These are phyloP conservation scores for Hartigia nigra DNA, from an alignment of 2,888 invertebrate species.

Conservation along the genomic window DNA sequence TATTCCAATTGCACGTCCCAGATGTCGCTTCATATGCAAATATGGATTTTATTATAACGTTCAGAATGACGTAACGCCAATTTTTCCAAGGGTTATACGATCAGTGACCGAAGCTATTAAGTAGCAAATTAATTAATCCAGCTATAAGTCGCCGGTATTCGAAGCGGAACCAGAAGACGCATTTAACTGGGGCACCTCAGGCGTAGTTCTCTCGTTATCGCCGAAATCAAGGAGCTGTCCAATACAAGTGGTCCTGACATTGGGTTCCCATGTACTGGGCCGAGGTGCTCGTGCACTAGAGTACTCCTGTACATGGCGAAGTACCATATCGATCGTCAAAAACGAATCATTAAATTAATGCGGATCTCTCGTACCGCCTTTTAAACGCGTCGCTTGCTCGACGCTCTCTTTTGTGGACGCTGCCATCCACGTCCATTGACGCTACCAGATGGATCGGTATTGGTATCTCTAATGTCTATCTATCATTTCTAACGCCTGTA, in stretches of 20 bases:
- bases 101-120: neutral
- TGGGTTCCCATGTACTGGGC: neutral
- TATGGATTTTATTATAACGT: neutral
- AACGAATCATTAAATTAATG: conserved; percentile 23
- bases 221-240: neutral
- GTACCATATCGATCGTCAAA: conserved; percentile 14
- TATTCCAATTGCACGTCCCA: neutral
- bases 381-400: neutral
- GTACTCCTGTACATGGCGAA: neutral
- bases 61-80: no score
- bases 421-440: neutral
- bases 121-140: neutral
- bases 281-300: neutral
- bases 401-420: neutral
- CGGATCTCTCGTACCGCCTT: conserved; percentile 7
- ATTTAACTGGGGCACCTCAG: neutral
- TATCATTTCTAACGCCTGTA: neutral
- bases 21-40: neutral
- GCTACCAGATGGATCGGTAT: neutral
- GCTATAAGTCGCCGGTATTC: neutral
- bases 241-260: neutral
- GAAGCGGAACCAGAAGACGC: neutral
- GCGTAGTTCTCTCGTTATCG: neutral
- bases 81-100: no score
- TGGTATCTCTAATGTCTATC: conserved; percentile 20